phyloP scores from a whole-genome alignment of 2,113 vertebrate genomes.

The Gymnarchus niloticus region DNA sequence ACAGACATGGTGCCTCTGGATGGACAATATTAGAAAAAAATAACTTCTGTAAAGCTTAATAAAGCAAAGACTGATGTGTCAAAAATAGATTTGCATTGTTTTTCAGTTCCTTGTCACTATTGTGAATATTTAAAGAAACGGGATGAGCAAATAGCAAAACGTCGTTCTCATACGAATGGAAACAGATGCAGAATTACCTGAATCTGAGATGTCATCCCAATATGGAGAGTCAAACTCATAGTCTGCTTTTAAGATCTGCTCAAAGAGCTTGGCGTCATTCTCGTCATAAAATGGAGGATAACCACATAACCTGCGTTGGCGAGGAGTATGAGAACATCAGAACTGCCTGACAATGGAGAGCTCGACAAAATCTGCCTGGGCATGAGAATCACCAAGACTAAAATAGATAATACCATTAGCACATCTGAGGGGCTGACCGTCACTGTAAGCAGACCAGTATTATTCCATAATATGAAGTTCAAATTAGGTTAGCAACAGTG shows the following conservation, averaged over 20 bases:
- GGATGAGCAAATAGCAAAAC: not conserved
- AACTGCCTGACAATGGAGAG: not conserved
- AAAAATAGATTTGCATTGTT: not conserved
- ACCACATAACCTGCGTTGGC: constrained; percentile 77
- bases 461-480: no score
- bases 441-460: no score
- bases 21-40: no score
- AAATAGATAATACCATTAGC: not conserved
- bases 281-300: constrained; percentile 97
- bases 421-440: not conserved
- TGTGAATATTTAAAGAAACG: not conserved
- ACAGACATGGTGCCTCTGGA: no score
- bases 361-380: not conserved
- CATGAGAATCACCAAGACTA: not conserved
- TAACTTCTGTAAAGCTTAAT: not conserved
- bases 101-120: not conserved
- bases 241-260: constrained; percentile 94
- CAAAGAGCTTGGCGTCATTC: constrained; percentile 92
- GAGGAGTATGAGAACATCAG: constrained; percentile 7
- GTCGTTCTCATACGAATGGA: not conserved
- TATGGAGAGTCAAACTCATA: constrained; percentile 97
- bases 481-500: not conserved
- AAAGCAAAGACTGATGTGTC: not conserved
- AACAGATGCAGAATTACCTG: constrained; percentile 63
- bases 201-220: constrained; percentile 98